Conservation (phyloP, 2,113 vertebrate species). For the Passerina amoena region DNA sequence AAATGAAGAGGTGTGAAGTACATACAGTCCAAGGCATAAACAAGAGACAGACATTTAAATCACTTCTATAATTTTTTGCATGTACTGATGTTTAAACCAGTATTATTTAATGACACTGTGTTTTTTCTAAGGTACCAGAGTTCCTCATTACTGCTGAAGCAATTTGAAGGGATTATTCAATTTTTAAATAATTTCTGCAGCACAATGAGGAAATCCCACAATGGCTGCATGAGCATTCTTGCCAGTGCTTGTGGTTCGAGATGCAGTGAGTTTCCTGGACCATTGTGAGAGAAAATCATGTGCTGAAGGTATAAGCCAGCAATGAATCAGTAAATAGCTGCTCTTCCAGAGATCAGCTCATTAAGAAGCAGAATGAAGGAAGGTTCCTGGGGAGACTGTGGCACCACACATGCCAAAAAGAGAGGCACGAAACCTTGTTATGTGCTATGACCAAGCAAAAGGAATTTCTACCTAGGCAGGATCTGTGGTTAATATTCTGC, state of each 20-base stretch:
- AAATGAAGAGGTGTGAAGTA: not conserved
- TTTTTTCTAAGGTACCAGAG: not conserved
- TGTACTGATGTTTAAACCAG: not conserved
- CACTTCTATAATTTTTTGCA: not conserved
- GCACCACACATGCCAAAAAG: not conserved
- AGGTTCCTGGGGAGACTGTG: not conserved
- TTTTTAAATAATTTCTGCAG: not conserved
- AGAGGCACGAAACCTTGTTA: constrained; percentile 22
- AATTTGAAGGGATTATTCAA: not conserved
- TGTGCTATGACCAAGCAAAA: constrained; percentile 30
- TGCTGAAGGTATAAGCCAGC: constrained; percentile 13
- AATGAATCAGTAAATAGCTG: not conserved
- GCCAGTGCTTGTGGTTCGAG: not conserved
- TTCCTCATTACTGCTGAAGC: not conserved
- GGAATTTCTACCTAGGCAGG: constrained; percentile 33
- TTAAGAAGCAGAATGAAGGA: constrained; percentile 36
- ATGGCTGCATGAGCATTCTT: not conserved
- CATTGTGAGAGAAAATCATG: not conserved
- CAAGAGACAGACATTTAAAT: not conserved
- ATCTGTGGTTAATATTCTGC: constrained; percentile 36
- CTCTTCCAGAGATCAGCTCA: not conserved
- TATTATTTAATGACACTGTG: not conserved
- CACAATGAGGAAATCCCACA: not conserved
- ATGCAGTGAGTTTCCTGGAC: not conserved
- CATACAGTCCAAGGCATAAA: not conserved